A percentile compares a stretch with the other conserved stretches of the same genome.
Evolutionary conservation across 2,113 vertebrate species (phyloP).

Genomic region (Pseudopodoces humilis): DNA sequence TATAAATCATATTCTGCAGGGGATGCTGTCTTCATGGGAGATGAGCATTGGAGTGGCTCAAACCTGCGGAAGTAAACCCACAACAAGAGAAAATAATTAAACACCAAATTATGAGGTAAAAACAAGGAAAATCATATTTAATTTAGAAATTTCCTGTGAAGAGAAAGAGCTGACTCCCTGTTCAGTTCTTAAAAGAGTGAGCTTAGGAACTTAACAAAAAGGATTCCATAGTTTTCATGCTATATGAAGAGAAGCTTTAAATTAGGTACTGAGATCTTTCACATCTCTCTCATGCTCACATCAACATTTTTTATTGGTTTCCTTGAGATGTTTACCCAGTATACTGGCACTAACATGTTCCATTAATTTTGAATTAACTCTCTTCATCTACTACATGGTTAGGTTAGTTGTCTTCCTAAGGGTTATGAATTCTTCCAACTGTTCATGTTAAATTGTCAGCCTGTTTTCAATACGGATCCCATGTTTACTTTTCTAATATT

Average conservation of each 20-base stretch:
- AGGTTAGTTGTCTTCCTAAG: not conserved
- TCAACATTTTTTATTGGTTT: not conserved
- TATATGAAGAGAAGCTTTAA: not conserved
- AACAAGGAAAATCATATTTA: not conserved
- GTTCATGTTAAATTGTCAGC: not conserved
- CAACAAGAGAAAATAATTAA: not conserved
- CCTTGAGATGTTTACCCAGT: not conserved
- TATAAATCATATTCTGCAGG: not conserved
- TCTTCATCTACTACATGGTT: not conserved
- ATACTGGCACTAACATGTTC: not conserved
- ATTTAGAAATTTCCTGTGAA: not conserved
- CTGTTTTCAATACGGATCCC: not conserved
- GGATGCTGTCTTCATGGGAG: not conserved
- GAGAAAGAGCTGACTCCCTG: not conserved
- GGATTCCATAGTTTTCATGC: not conserved
- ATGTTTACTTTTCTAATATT: not conserved
- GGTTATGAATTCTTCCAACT: not conserved
- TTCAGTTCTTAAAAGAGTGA: not conserved
- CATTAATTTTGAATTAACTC: not conserved
- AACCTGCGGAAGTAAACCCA: not conserved
- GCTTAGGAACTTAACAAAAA: not conserved
- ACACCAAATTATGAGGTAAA: not conserved
- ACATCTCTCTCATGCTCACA: not conserved
- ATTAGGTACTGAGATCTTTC: not conserved
- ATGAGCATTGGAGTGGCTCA: not conserved